Evolutionary conservation across 2,113 vertebrate genomes (phyloP).

Genomic region (Nasalis larvatus): DNA sequence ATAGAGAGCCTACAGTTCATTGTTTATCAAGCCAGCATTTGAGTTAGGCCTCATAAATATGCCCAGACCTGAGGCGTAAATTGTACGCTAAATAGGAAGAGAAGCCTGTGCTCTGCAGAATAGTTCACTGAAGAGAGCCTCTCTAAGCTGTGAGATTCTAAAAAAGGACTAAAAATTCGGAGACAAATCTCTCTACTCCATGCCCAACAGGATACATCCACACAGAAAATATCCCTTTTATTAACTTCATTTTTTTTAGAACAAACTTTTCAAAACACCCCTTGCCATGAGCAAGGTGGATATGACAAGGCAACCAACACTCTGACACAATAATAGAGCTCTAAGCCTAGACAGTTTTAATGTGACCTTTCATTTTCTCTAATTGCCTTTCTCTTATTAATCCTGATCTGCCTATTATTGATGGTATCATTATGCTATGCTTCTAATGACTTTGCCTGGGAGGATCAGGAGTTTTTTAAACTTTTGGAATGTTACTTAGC

Average conservation of each 20-base stretch:
- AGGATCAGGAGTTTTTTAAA: conserved; percentile 78
- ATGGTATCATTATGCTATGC: conserved; percentile 77
- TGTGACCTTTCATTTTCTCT: conserved; percentile 75
- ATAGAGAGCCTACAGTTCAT: background rate
- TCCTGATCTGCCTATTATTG: conserved; percentile 72
- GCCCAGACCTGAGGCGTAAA: background rate
- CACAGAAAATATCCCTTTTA: background rate
- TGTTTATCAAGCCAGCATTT: background rate
- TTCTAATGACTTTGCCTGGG: conserved; percentile 77
- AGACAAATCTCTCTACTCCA: background rate
- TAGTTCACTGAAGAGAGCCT: background rate
- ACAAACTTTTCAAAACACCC: conserved; percentile 28
- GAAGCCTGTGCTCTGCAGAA: background rate
- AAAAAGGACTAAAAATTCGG: background rate
- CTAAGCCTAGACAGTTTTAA: conserved; percentile 62
- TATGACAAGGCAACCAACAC: background rate
- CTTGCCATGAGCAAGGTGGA: conserved; percentile 45
- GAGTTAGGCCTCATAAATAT: background rate
- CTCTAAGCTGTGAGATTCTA: background rate
- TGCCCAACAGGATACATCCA: background rate
- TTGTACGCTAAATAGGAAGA: background rate
- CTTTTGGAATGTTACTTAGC: conserved; percentile 57
- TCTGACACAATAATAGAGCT: conserved; percentile 27
- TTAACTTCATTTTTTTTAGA: background rate
- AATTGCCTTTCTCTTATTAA: conserved; percentile 82